phyloP scores from a whole-genome alignment of 2,888 invertebrate genomes.

The Epistrophella euchroma region DNA sequence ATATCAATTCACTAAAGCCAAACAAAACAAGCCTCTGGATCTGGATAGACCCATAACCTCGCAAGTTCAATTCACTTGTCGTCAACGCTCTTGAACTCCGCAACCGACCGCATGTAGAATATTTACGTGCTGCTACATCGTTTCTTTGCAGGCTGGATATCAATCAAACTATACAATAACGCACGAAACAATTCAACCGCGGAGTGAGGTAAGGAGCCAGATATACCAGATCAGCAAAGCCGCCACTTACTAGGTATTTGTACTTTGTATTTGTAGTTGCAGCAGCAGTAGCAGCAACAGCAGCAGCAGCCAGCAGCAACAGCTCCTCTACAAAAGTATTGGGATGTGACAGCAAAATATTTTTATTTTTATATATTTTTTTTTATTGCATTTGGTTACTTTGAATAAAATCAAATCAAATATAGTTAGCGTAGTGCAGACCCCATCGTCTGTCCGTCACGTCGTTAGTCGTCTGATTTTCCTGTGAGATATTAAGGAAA shows the following conservation, averaged over 20 bases:
- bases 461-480: slow-evolving; percentile 5
- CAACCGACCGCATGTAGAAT: slow-evolving; percentile 59
- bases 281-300: slow-evolving; percentile 24
- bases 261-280: not conserved
- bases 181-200: slow-evolving; percentile 65
- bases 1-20: slow-evolving; percentile 31
- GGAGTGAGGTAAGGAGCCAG: slow-evolving; percentile 30
- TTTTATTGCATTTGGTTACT: slow-evolving; percentile 61
- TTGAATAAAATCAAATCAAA: slow-evolving; percentile 75
- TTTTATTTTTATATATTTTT: slow-evolving; percentile 47
- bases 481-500: not conserved
- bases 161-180: slow-evolving; percentile 70
- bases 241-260: slow-evolving; percentile 29
- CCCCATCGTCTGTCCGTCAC: not conserved
- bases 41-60: slow-evolving; percentile 72
- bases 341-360: slow-evolving; percentile 63
- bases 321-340: slow-evolving; percentile 42
- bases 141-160: slow-evolving; percentile 54
- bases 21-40: slow-evolving; percentile 52
- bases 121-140: slow-evolving; percentile 56
- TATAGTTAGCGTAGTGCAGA: slow-evolving; percentile 51
- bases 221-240: not conserved
- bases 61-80: slow-evolving; percentile 75
- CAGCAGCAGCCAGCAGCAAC: slow-evolving; percentile 39
- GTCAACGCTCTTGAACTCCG: slow-evolving; percentile 72